phyloP scores from a whole-genome alignment of 1,140 invertebrate species.

The Papilio dardanus region DNA sequence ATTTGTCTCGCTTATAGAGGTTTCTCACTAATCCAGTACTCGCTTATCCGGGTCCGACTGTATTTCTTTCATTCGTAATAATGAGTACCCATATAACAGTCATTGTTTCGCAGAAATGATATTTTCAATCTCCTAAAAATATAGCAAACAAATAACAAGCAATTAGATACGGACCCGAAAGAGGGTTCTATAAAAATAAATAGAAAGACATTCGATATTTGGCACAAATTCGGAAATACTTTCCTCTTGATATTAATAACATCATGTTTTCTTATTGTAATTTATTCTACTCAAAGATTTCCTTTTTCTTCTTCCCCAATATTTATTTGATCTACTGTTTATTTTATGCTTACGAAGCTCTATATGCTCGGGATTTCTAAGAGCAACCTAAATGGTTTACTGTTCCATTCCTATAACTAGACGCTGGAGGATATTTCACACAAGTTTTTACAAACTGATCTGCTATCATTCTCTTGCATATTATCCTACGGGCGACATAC shows the following conservation, averaged over 20 bases:
- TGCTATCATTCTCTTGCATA: too few relatives aligned
- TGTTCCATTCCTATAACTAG: too few relatives aligned
- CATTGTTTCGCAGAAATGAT: too few relatives aligned
- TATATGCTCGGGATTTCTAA: neutral
- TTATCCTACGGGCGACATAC: too few relatives aligned
- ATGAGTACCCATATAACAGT: too few relatives aligned
- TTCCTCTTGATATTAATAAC: neutral
- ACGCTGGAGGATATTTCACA: too few relatives aligned
- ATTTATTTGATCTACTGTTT: neutral
- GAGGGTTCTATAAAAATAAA: neutral
- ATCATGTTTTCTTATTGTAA: constrained; percentile 6
- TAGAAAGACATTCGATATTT: neutral
- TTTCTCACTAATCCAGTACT: too few relatives aligned
- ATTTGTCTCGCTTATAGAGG: too few relatives aligned
- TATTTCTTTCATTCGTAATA: too few relatives aligned
- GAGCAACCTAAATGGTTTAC: neutral
- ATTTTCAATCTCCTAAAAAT: neutral
- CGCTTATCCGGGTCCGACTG: too few relatives aligned
- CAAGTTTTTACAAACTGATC: too few relatives aligned
- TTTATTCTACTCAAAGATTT: neutral
- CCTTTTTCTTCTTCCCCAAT: neutral
- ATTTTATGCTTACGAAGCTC: neutral
- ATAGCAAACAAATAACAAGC: neutral
- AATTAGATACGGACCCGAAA: neutral
- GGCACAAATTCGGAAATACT: constrained; percentile 1